Base-by-base conservation (phyloP, 2,888 invertebrate genomes). In the Agelastica alni region DNA sequence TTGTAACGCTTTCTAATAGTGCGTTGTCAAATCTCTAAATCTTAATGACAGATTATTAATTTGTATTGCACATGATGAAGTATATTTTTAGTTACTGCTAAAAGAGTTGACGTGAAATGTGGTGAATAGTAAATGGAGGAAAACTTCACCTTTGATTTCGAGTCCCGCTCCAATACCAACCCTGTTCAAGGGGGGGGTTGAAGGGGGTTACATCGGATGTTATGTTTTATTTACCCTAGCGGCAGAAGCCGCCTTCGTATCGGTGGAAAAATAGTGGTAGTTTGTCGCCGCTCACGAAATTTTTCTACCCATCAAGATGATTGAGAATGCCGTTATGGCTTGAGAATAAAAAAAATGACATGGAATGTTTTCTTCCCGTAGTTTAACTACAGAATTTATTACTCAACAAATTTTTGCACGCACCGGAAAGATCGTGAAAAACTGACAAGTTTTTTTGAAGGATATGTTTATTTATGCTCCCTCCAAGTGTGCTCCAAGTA, bases 171-270 rank as follows among this genome's bases (percentile, higher is more conserved):
- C 20, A 30, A 30, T n/a, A n/a, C 14, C 43, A 17, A n/a, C 30
- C 30, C 43, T 43, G 43, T 43, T 16, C 12, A 13, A 18, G 10
- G 18, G 30, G 26, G 34, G 22, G 39, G 13, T n/a, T 18, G 31
- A 22, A 44, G 17, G 48, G 39, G 45, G 51, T 16, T 39, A 36
- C 39, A 52, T 48, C 36, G 59, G 54, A 55, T 45, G 55, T 62
- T 56, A 62, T 65, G 62, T 63, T 62, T 65, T 63, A 63, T 65
- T 65, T 60, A 65, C 46, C 51, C 47, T 28, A 22, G 22, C 18
- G 28, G 47, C 53, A 39, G 39, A 53, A 59, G 57, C 58, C 51
- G 53, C 43, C 55, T 51, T 51, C 41, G 49, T 61, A 58, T 62
- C 44, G 62, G 56, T 54, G 61, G 53, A 59, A 61, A 60, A 60